phyloP scores from a whole-genome alignment of 2,888 invertebrate genomes.

The Meta bourneti region DNA sequence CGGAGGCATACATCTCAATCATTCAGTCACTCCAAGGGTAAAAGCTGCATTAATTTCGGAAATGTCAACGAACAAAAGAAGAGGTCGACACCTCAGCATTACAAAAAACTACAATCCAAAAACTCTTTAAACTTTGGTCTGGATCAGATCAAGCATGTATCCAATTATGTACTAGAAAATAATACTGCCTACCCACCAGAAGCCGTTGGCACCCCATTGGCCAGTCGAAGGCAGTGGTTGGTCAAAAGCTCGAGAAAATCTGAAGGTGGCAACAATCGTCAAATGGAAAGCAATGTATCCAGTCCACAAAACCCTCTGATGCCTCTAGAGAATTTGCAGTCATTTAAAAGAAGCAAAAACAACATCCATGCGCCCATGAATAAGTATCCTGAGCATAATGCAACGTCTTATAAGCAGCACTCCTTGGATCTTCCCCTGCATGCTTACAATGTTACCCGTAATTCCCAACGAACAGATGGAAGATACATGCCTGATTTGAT shows the following conservation, averaged over 20 bases:
- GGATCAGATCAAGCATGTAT: slow-evolving; percentile 66
- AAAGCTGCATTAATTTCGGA: slow-evolving; percentile 63
- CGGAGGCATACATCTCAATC: slow-evolving; percentile 56
- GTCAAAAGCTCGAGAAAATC: slow-evolving; percentile 75
- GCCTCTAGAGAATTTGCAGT: slow-evolving; percentile 77
- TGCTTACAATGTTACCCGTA: slow-evolving; percentile 62
- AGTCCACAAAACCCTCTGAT: slow-evolving; percentile 79
- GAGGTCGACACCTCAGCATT: slow-evolving; percentile 67
- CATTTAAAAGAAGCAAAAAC: slow-evolving; percentile 67
- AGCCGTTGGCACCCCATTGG: slow-evolving; percentile 78
- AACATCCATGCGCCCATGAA: slow-evolving; percentile 47
- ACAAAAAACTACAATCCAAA: slow-evolving; percentile 57
- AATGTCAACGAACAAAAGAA: slow-evolving; percentile 53
- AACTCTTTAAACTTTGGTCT: slow-evolving; percentile 70
- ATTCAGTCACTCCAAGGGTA: slow-evolving; percentile 64
- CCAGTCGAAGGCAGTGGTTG: slow-evolving; percentile 79
- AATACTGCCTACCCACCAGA: slow-evolving; percentile 68
- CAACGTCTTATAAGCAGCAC: slow-evolving; percentile 69
- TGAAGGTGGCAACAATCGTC: slow-evolving; percentile 55
- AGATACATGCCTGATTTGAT: slow-evolving; percentile 60
- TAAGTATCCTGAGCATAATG: slow-evolving; percentile 48
- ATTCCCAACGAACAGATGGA: slow-evolving; percentile 59
- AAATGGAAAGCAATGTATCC: slow-evolving; percentile 78
- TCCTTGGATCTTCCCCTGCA: slow-evolving; percentile 74
- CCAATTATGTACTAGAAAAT: slow-evolving; percentile 65